phyloP scores from a whole-genome alignment of 2,797 vertebrate species.

The Pristis pectinata region DNA sequence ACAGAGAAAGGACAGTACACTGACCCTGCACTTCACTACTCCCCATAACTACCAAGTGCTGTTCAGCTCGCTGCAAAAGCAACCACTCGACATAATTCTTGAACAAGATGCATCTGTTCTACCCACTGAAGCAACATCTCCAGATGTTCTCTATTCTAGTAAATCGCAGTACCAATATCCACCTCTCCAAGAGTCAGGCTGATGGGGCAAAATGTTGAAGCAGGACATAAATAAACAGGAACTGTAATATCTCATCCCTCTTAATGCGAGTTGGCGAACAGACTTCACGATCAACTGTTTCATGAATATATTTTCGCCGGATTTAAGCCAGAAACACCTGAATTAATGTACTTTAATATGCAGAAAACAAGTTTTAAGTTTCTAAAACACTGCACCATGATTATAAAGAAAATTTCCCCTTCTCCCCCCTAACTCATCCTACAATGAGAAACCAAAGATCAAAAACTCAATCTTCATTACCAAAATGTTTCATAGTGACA shows the following conservation, averaged over 20 bases:
- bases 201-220: neutral
- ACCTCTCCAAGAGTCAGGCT: neutral
- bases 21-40: neutral
- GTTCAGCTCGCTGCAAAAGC: neutral
- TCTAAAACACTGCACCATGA: neutral
- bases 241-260: constrained; percentile 41
- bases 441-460: neutral
- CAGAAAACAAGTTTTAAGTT: neutral
- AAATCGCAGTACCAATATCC: neutral
- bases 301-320: neutral
- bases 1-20: neutral
- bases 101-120: neutral
- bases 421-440: no score
- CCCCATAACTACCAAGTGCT: neutral
- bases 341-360: neutral
- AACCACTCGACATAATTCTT: neutral
- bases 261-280: constrained; percentile 75
- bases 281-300: constrained; percentile 49
- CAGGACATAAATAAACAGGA: constrained; percentile 28
- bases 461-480: neutral
- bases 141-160: neutral
- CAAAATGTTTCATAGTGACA: neutral
- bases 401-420: neutral
- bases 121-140: neutral
- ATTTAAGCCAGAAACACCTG: neutral